phyloP scores from a whole-genome alignment of 2,113 vertebrate genomes.

The Tor tambroides region DNA sequence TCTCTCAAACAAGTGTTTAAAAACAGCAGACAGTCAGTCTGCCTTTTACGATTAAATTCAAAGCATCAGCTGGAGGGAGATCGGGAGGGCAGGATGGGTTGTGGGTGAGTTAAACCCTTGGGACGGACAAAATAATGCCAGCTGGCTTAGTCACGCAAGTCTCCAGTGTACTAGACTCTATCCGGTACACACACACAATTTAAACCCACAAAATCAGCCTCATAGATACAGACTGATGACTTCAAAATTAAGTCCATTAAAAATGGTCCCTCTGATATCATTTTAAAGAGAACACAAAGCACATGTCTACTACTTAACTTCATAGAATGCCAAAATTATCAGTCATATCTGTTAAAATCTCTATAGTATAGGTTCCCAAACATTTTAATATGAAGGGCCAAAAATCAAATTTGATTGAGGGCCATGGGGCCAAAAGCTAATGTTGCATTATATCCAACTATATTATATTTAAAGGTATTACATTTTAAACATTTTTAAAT shows the following conservation, averaged over 20 bases:
- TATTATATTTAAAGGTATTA: not conserved
- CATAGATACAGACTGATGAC: not conserved
- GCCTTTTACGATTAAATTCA: not conserved
- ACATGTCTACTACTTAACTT: no score
- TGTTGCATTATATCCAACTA: not conserved
- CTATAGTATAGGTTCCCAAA: not conserved
- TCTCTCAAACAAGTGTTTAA: not conserved
- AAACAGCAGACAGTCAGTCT: not conserved
- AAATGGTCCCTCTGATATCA: not conserved
- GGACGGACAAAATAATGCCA: slow-evolving; percentile 26
- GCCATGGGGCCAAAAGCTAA: no score
- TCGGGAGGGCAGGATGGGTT: not conserved
- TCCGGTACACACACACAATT: not conserved
- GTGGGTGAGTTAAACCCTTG: slow-evolving; percentile 11
- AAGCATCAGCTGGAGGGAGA: slow-evolving; percentile 24
- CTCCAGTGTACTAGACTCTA: not conserved
- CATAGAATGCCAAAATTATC: no score
- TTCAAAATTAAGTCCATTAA: not conserved
- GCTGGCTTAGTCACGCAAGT: slow-evolving; percentile 38
- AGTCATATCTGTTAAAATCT: not conserved
- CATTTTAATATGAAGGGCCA: not conserved
- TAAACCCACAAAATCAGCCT: not conserved
- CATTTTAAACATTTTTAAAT: no score
- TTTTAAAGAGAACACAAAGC: no score
- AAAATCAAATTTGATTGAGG: no score